A percentile compares a stretch with the other conserved stretches of the same genome.
phyloP scores from a whole-genome alignment of 2,113 vertebrate genomes.

The Procapra przewalskii region DNA sequence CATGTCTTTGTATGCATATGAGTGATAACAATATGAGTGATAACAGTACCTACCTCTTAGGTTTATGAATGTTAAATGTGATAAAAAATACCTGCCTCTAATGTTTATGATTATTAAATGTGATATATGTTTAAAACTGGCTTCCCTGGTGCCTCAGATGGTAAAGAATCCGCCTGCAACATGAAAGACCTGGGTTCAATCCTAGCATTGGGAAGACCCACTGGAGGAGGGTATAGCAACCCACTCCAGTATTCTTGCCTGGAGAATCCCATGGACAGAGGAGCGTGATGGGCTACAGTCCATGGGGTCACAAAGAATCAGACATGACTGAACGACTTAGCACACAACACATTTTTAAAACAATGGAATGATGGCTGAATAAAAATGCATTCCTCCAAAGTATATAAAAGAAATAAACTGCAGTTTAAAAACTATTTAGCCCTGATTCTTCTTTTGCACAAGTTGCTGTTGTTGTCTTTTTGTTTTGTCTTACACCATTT shows the following conservation, averaged over 20 bases:
- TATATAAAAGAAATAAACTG: background rate
- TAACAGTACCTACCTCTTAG: background rate
- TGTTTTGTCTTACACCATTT: accelerated
- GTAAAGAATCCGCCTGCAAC: background rate
- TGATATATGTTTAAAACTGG: background rate
- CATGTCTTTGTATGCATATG: background rate
- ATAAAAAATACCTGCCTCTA: background rate
- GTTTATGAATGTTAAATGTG: background rate
- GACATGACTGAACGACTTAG: background rate
- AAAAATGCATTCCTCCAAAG: background rate
- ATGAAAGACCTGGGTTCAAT: background rate
- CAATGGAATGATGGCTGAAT: background rate
- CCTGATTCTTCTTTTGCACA: background rate
- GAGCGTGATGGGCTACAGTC: background rate
- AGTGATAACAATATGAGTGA: background rate
- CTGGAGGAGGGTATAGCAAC: background rate
- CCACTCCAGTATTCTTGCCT: background rate
- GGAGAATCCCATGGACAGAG: background rate
- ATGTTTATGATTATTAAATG: background rate
- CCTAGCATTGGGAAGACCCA: background rate
- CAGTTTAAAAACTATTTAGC: background rate
- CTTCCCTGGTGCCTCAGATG: background rate
- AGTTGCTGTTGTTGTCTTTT: background rate
- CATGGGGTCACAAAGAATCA: background rate
- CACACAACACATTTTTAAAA: background rate